Base-by-base conservation (phyloP, 2,888 invertebrate genomes). In the Iselma pallidipennis region DNA sequence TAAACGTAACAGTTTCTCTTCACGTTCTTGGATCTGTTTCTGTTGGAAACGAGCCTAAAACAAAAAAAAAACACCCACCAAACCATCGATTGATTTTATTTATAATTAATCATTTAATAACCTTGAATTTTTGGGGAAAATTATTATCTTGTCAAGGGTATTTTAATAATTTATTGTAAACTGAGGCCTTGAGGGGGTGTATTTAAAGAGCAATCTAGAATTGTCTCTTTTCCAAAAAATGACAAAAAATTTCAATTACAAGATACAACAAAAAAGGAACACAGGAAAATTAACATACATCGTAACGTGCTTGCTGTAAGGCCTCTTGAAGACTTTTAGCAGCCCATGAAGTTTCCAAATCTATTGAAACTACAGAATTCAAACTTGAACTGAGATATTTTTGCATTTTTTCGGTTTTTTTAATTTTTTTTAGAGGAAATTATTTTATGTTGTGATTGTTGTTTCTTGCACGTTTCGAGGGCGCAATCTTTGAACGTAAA, bases 1-100 rank as follows among this genome's bases (percentile, higher is more conserved):
- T 67, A 90, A 84, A 66, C 88, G 87, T 33, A 91, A 83, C 61
- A 92, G 86, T 74, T 91, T 91, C 81, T 90, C 86, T 78, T 93
- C 92, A 68, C 91, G 89, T 78, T 93, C 92, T 77, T 90, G 88
- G 80, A 91, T 85, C 75, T 92, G 92, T 74, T 89, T 91, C 79
- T 92, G 91, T 78, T 93, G 93, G 81, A 91, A 93, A 63, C 89
- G 86, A 67, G 93, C 92, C 93, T 94, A 84, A 3, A 81, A n/a
- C 10, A 26, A 19, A 26, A 12, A 49, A n/a, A n/a, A 49, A 1
- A 12, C 3, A 28, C 1, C 9, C 4, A 6, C 26, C 7, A 23
- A n/a, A 45, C 3, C 6, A 6, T 37, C 42, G 6, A 37, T 37
- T 37, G 42, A 37, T 37, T 37, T n/a, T 14, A 14, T 37, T 37